A percentile compares a stretch with the other conserved stretches of the same genome.
Conservation (phyloP, 2,113 vertebrate species). For the Zosterops japonicus region DNA sequence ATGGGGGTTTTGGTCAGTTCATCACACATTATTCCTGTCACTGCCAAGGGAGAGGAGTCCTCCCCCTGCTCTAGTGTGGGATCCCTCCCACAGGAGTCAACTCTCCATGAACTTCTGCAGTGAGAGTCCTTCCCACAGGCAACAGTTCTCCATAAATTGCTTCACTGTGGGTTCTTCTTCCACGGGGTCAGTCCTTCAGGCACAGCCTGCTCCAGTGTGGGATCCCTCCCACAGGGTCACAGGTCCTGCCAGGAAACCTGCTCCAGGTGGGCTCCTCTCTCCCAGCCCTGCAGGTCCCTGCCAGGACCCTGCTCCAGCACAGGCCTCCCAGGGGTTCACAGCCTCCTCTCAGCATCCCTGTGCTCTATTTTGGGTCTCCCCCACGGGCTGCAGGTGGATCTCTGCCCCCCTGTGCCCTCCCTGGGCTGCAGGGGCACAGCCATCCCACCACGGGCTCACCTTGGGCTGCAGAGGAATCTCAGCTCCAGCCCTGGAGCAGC, state of each 20-base stretch:
- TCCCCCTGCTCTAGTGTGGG: too few species aligned
- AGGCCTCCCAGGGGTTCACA: background rate
- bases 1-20: too few species aligned
- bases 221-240: background rate
- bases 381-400: background rate
- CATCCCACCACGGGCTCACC: background rate
- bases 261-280: background rate
- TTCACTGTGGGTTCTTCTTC: fast-evolving
- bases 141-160: too few species aligned
- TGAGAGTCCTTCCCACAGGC: too few species aligned
- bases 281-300: background rate
- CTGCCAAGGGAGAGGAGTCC: too few species aligned
- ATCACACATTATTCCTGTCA: too few species aligned
- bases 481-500: background rate
- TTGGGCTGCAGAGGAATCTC: background rate
- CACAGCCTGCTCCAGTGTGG: background rate
- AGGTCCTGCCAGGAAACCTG: background rate
- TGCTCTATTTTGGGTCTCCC: background rate
- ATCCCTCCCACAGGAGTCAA: too few species aligned
- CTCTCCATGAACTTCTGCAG: too few species aligned
- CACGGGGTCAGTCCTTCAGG: background rate
- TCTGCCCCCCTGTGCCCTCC: background rate
- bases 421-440: background rate
- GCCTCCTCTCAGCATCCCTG: background rate
- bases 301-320: background rate